A percentile compares a stretch with the other conserved stretches of the same genome.
Evolutionary conservation across 1,140 invertebrate species (phyloP).

Genomic region (Paraescarpia echinospica): DNA sequence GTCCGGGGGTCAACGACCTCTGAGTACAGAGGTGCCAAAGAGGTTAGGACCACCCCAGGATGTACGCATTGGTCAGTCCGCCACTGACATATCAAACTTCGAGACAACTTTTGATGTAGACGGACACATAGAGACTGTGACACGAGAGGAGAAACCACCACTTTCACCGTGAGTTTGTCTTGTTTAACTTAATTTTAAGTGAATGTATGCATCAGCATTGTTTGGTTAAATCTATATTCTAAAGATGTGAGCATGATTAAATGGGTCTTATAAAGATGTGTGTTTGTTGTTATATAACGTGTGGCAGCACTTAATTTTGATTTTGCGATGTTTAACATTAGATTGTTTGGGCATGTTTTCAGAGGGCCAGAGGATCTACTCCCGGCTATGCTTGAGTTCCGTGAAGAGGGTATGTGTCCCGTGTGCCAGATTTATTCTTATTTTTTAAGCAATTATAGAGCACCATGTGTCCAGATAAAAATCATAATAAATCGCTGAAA

Average conservation of each 20-base stretch:
- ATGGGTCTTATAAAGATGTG: background rate
- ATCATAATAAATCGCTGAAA: too few species aligned
- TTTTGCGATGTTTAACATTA: too few species aligned
- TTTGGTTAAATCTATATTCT: background rate
- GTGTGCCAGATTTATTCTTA: background rate
- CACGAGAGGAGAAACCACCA: constrained; percentile 20
- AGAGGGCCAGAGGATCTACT: constrained; percentile 81
- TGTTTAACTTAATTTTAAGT: background rate
- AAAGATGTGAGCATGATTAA: background rate
- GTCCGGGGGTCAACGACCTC: background rate
- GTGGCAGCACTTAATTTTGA: background rate
- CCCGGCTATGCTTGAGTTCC: constrained; percentile 90
- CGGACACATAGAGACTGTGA: constrained; percentile 46
- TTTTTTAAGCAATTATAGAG: too few species aligned
- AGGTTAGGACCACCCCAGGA: background rate
- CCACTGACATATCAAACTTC: constrained; percentile 20
- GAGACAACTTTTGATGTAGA: constrained; percentile 54
- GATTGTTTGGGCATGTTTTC: background rate
- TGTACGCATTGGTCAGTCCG: background rate
- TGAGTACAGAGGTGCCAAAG: background rate
- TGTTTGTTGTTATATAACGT: background rate
- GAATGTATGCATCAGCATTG: background rate
- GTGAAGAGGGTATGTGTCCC: constrained; percentile 71
- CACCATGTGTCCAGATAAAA: too few species aligned
- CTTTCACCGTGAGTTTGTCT: background rate